Percentiles rank a stretch among this genome's conserved stretches.
Conservation (phyloP, 2,888 invertebrate species). For the Drosophila peninsularis region DNA sequence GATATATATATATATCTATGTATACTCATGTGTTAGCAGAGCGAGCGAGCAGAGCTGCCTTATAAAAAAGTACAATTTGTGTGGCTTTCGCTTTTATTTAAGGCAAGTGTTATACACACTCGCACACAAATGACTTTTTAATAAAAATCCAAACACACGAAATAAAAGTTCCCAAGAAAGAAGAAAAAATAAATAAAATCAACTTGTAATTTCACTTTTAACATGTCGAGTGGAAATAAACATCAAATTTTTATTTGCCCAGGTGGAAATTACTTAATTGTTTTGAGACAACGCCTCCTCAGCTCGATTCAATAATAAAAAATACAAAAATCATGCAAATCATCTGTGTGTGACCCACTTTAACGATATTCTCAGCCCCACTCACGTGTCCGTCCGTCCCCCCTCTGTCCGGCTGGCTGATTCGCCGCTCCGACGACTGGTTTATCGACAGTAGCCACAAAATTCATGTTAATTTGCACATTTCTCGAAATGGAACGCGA, state of each 20-base stretch:
- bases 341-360: conserved; percentile 69
- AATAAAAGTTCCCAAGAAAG: conserved; percentile 40
- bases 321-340: conserved; percentile 64
- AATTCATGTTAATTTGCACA: conserved; percentile 81
- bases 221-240: conserved; percentile 58
- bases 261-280: conserved; percentile 77
- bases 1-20: conserved; percentile 16
- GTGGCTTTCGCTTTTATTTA: conserved; percentile 75
- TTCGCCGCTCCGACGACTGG: conserved; percentile 19
- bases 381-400: conserved; percentile 34
- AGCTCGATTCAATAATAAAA: background rate
- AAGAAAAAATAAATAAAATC: conserved; percentile 26
- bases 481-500: conserved; percentile 56
- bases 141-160: conserved; percentile 41
- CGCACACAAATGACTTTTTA: conserved; percentile 59
- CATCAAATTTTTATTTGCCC: conserved; percentile 57
- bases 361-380: conserved; percentile 42
- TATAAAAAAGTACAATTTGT: conserved; percentile 57
- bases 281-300: conserved; percentile 29
- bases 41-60: conserved; percentile 15
- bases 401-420: background rate
- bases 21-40: conserved; percentile 19
- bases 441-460: conserved; percentile 60
- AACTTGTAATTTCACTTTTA: conserved; percentile 77
- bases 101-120: conserved; percentile 52